A percentile compares a stretch with the other conserved stretches of the same genome.
Evolutionary conservation across 2,113 vertebrate species (phyloP).

Genomic region (Thalassoma bifasciatum): DNA sequence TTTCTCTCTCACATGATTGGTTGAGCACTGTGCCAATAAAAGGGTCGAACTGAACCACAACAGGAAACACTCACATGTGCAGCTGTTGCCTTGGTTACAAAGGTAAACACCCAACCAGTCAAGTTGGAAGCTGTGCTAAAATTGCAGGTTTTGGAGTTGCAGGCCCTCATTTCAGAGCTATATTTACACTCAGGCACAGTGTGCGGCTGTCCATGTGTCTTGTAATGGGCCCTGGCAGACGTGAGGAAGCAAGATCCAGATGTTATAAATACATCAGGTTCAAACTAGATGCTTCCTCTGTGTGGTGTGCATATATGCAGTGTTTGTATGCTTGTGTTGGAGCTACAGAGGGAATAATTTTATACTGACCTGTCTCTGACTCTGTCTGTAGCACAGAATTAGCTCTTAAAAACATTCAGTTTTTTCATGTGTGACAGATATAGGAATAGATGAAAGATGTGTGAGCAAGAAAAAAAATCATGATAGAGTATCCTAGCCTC

Average conservation of each 20-base stretch:
- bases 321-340: conserved; percentile 7
- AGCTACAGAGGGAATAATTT: conserved; percentile 23
- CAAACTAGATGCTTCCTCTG: conserved; percentile 64
- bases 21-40: conserved; percentile 21
- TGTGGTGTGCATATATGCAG: conserved; percentile 20
- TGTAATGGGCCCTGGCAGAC: conserved; percentile 55
- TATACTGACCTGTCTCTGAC: conserved; percentile 72
- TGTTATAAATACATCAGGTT: conserved; percentile 68
- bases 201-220: conserved; percentile 55
- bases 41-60: conserved; percentile 50
- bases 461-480: not conserved
- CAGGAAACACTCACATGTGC: conserved; percentile 40
- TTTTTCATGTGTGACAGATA: conserved; percentile 16
- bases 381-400: conserved; percentile 47
- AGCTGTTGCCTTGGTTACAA: conserved; percentile 52
- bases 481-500: not conserved
- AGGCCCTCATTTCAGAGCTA: conserved; percentile 76
- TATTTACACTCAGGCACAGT: conserved; percentile 71
- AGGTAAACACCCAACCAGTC: conserved; percentile 61
- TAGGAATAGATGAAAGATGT: not conserved
- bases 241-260: conserved; percentile 51
- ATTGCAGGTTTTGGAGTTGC: conserved; percentile 71
- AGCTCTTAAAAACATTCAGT: conserved; percentile 43
- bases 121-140: conserved; percentile 63
- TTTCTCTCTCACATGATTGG: conserved; percentile 42